A percentile compares a stretch with the other conserved stretches of the same genome.
phyloP scores from a whole-genome alignment of 2,797 vertebrate species.

The Pogonophryne albipinna region DNA sequence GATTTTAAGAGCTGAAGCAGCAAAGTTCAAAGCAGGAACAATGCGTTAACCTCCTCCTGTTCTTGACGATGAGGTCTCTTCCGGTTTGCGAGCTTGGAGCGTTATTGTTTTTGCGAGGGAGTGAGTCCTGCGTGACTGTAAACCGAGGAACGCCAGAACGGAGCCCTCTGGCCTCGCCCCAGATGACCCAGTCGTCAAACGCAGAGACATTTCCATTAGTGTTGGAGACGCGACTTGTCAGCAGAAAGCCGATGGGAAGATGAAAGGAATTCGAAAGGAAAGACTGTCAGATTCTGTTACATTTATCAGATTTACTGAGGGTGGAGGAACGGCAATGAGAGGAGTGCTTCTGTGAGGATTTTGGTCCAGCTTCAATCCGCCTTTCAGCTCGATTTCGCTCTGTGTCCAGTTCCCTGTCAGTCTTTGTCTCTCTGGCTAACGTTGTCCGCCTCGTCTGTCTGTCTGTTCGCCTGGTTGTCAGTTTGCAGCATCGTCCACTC shows the following conservation, averaged over 20 bases:
- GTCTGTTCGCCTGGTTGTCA: conserved; percentile 18
- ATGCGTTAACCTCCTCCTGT: conserved; percentile 17
- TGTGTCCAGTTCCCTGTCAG: not conserved
- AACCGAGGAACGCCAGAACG: conserved; percentile 26
- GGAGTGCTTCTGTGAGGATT: conserved; percentile 58
- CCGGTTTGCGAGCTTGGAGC: conserved; percentile 27
- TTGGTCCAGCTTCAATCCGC: conserved; percentile 47
- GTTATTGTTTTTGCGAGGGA: conserved; percentile 41
- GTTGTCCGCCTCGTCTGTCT: not conserved
- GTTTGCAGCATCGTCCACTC: conserved; percentile 20
- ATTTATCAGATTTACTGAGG: conserved; percentile 48
- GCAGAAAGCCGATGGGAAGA: conserved; percentile 62
- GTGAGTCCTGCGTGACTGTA: conserved; percentile 49
- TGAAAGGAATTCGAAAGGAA: conserved; percentile 73
- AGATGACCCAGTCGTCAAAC: conserved; percentile 58
- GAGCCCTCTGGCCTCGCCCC: conserved; percentile 46
- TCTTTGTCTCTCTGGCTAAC: too few species aligned
- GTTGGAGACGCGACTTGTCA: conserved; percentile 64
- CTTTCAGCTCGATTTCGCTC: conserved; percentile 5
- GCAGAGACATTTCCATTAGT: conserved; percentile 61
- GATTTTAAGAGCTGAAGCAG: not conserved
- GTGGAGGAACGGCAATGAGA: conserved; percentile 44
- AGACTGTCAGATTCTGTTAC: conserved; percentile 77
- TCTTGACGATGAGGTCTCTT: conserved; percentile 35
- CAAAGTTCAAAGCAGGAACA: conserved; percentile 1